These are phyloP conservation scores for Drosophila mayaguana DNA, from an alignment of 2,888 invertebrate genomes.

Conservation along the genomic window DNA sequence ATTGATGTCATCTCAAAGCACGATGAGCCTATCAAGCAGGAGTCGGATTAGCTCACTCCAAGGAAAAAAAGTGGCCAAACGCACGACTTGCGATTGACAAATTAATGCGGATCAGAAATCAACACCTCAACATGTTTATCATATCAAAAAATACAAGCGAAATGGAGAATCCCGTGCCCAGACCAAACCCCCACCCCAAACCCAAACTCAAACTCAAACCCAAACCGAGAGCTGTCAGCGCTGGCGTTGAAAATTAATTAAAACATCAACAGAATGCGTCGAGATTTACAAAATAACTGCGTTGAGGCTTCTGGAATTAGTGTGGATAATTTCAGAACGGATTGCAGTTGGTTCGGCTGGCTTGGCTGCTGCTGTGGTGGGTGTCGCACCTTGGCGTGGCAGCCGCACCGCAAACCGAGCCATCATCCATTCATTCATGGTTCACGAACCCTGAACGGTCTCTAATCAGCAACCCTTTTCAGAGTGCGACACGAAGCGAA, in stretches of 20 bases:
- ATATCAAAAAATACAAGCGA: slow-evolving; percentile 45
- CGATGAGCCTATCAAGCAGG: neutral
- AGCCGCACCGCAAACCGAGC: slow-evolving; percentile 65
- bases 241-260: slow-evolving; percentile 70
- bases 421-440: slow-evolving; percentile 66
- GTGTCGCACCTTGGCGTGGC: slow-evolving; percentile 61
- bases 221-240: slow-evolving; percentile 36
- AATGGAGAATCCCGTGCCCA: neutral
- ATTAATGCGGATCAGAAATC: slow-evolving; percentile 78
- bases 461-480: slow-evolving; percentile 80
- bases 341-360: slow-evolving; percentile 33
- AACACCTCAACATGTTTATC: slow-evolving; percentile 72
- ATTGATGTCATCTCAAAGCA: neutral
- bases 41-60: neutral
- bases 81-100: slow-evolving; percentile 72
- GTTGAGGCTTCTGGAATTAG: slow-evolving; percentile 61
- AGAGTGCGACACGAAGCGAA: slow-evolving; percentile 23
- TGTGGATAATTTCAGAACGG: slow-evolving; percentile 64
- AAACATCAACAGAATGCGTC: slow-evolving; percentile 77
- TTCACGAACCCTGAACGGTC: slow-evolving; percentile 63
- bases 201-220: neutral
- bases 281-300: slow-evolving; percentile 62
- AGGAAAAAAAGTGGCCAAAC: slow-evolving; percentile 1
- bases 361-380: slow-evolving; percentile 1
- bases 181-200: neutral